Evolutionary conservation across 2,797 vertebrate species (phyloP).

Genomic region (Poecile montanus): DNA sequence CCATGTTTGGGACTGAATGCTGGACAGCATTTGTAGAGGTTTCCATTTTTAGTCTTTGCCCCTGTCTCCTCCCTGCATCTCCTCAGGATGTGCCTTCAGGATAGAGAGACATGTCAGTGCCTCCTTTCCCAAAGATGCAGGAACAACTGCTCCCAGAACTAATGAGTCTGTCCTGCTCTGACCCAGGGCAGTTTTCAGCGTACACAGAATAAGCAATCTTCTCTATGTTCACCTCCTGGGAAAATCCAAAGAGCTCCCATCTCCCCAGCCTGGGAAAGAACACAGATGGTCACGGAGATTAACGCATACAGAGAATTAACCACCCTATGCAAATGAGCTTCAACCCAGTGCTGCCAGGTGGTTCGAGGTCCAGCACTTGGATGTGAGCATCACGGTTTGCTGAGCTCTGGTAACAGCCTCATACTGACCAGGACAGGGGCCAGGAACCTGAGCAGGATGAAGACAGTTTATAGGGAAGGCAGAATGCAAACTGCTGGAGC

Average conservation of each 20-base stretch:
- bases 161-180: slow-evolving; percentile 21
- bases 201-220: slow-evolving; percentile 19
- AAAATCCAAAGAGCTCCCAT: slow-evolving; percentile 53
- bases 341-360: background rate
- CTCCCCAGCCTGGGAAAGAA: slow-evolving; percentile 12
- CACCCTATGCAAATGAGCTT: slow-evolving; percentile 33
- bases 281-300: slow-evolving; percentile 68
- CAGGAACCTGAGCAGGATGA: background rate
- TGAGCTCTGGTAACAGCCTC: background rate
- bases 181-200: slow-evolving; percentile 9
- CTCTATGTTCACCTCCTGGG: slow-evolving; percentile 32
- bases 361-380: background rate
- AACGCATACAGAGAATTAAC: slow-evolving; percentile 64
- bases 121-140: background rate
- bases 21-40: background rate
- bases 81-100: background rate
- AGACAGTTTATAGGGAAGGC: background rate
- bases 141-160: background rate
- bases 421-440: background rate
- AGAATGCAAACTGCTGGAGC: background rate
- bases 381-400: background rate
- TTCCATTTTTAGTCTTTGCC: background rate
- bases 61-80: background rate
- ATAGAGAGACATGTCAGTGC: rapidly evolving
- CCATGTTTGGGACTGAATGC: background rate